phyloP scores from a whole-genome alignment of 2,797 vertebrate genomes.

The Crenichthys baileyi region DNA sequence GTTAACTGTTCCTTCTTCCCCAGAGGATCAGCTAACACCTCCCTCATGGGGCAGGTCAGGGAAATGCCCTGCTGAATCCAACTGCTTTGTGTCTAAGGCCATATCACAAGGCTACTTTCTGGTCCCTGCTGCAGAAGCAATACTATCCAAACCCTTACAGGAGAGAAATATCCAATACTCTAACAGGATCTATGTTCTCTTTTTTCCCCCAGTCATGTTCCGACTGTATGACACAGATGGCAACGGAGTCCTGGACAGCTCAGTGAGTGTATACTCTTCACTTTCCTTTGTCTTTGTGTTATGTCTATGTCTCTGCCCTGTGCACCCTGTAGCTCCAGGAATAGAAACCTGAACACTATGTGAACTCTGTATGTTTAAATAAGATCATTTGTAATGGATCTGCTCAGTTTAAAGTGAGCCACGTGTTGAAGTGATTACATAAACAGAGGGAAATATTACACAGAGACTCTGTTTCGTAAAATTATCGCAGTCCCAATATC shows the following conservation, averaged over 20 bases:
- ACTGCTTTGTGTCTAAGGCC: constrained; percentile 29
- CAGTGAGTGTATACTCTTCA: constrained; percentile 81
- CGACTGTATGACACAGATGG: constrained; percentile 93
- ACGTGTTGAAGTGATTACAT: constrained; percentile 4
- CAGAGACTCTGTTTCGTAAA: not conserved
- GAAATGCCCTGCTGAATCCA: constrained; percentile 19
- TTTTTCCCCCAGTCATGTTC: constrained; percentile 89
- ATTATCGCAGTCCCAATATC: not conserved
- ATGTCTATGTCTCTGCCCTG: not conserved
- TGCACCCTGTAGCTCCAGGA: constrained; percentile 19
- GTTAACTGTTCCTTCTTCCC: constrained; percentile 23
- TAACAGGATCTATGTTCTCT: constrained; percentile 59
- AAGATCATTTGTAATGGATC: constrained; percentile 30
- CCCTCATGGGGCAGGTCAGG: constrained; percentile 28
- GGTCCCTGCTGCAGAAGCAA: constrained; percentile 17
- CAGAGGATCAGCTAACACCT: constrained; percentile 15
- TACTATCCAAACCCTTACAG: constrained; percentile 22
- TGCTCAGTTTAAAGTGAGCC: constrained; percentile 29
- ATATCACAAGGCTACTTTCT: constrained; percentile 42
- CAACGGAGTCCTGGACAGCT: constrained; percentile 92
- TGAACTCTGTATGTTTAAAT: constrained; percentile 36
- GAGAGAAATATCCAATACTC: not conserved
- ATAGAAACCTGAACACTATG: constrained; percentile 28
- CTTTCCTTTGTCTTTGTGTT: not conserved
- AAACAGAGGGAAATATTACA: constrained; percentile 14